Evolutionary conservation across 1,140 invertebrate species (phyloP).

Genomic region (Trialeurodes vaporariorum): DNA sequence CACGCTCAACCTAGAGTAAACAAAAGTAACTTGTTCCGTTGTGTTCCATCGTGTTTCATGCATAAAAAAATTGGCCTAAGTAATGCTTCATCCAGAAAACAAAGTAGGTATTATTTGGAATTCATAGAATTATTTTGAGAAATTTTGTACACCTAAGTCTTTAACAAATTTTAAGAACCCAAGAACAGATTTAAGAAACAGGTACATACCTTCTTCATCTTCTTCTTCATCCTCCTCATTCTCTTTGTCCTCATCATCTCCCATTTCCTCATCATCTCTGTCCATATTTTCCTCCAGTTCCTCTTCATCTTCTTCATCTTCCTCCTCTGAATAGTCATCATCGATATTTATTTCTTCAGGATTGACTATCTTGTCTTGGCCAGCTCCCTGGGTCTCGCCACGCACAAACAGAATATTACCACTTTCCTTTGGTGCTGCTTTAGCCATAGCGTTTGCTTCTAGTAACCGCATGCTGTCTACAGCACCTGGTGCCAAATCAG

Average conservation of each 20-base stretch:
- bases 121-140: too few species aligned
- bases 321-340: constrained; percentile 59
- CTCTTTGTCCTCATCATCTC: constrained; percentile 5
- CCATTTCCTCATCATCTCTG: constrained; percentile 26
- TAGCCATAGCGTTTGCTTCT: constrained; percentile 63
- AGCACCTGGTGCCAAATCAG: constrained; percentile 51
- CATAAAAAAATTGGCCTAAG: too few species aligned
- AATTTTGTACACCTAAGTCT: too few species aligned
- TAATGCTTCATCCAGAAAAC: too few species aligned
- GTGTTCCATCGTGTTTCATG: too few species aligned
- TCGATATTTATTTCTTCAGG: constrained; percentile 91
- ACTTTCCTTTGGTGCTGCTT: constrained; percentile 34
- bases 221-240: neutral
- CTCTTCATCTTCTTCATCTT: constrained; percentile 52
- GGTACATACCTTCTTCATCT: neutral
- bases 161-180: too few species aligned
- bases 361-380: constrained; percentile 63
- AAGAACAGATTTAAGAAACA: too few species aligned
- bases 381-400: constrained; percentile 68
- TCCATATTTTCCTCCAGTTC: constrained; percentile 43
- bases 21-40: too few species aligned
- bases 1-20: too few species aligned
- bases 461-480: constrained; percentile 79
- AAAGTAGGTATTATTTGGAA: too few species aligned
- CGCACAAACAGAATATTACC: constrained; percentile 71